These are phyloP conservation scores for Drosophila willistoni DNA, from an alignment of 1,140 invertebrate species.

Conservation along the genomic window DNA sequence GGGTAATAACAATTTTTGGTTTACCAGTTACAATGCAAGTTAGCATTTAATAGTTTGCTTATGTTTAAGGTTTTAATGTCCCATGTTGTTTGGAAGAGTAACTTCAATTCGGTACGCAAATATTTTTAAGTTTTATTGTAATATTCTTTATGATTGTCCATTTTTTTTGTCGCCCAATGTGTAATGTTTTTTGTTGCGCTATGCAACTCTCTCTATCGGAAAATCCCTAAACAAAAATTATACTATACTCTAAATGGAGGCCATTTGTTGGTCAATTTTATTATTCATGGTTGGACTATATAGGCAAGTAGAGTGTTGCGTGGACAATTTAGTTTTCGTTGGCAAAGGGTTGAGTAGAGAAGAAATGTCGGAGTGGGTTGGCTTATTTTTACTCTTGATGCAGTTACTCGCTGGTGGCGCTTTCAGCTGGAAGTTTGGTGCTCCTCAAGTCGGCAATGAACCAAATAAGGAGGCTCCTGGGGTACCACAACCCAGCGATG, in stretches of 20 bases:
- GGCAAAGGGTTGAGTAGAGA: conserved; percentile 1
- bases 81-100: neutral
- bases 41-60: too few relatives aligned
- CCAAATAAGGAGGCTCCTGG: neutral
- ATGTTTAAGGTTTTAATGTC: too few relatives aligned
- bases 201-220: conserved; percentile 42
- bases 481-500: conserved; percentile 58
- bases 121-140: neutral
- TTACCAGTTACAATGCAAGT: too few relatives aligned
- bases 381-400: conserved; percentile 31
- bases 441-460: conserved; percentile 17
- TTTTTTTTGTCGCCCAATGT: conserved; percentile 33
- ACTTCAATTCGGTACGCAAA: neutral
- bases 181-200: conserved; percentile 32
- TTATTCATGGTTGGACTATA: conserved; percentile 53
- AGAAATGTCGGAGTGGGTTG: conserved; percentile 51
- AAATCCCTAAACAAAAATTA: conserved; percentile 58
- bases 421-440: conserved; percentile 53
- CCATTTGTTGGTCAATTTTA: conserved; percentile 57
- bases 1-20: neutral
- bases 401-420: conserved; percentile 19
- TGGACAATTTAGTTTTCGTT: conserved; percentile 55
- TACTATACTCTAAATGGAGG: conserved; percentile 36
- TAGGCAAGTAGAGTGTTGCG: conserved; percentile 40
- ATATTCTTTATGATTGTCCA: neutral